Evolutionary conservation across 2,797 vertebrate genomes (phyloP).

Genomic region (Novumbra hubbsi): DNA sequence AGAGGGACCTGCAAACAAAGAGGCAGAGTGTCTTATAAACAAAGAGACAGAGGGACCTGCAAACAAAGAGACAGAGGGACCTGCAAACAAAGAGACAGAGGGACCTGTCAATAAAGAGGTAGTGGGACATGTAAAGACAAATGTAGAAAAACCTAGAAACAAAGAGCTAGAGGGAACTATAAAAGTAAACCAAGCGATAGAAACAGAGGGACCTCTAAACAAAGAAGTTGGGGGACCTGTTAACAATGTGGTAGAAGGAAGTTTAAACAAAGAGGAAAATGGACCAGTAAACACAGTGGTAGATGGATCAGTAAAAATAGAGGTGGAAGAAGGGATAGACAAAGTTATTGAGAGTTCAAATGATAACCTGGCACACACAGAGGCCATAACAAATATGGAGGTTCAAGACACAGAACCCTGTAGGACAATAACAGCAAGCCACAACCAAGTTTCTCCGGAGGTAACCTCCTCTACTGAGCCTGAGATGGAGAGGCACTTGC

Average conservation of each 20-base stretch:
- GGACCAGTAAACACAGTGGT: background rate
- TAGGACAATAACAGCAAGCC: conserved; percentile 9
- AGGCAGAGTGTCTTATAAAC: too few relatives aligned
- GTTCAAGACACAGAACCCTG: background rate
- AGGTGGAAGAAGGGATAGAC: conserved; percentile 14
- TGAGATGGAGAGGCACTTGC: conserved; percentile 3
- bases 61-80: too few relatives aligned
- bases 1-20: too few relatives aligned
- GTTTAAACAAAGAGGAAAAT: background rate
- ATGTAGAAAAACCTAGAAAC: too few relatives aligned
- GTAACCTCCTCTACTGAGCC: conserved; percentile 3
- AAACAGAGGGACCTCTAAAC: too few relatives aligned
- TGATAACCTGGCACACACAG: background rate
- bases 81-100: too few relatives aligned
- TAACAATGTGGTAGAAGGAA: background rate
- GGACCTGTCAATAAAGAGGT: too few relatives aligned
- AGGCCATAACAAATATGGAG: background rate
- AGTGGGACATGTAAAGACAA: too few relatives aligned
- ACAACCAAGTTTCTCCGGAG: conserved; percentile 9
- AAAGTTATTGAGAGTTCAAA: conserved; percentile 2
- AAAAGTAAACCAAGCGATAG: too few relatives aligned
- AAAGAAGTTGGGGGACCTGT: too few relatives aligned
- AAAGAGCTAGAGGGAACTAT: too few relatives aligned
- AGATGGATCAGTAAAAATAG: background rate
- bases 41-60: too few relatives aligned